Evolutionary conservation across 1,140 invertebrate genomes (phyloP).

Genomic region (Scaptomyza hsui): DNA sequence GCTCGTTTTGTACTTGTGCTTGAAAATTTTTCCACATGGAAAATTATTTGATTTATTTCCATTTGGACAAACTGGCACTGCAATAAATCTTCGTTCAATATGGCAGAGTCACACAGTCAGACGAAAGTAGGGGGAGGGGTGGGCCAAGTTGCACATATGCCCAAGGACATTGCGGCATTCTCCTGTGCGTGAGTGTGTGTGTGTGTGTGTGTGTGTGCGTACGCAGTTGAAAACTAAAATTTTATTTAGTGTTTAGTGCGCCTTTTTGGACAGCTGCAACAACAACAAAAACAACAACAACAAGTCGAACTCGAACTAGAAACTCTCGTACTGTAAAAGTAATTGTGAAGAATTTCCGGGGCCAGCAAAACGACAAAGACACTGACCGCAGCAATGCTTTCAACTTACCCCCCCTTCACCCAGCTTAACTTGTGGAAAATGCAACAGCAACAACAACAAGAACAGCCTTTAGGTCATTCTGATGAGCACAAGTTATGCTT

Average conservation of each 20-base stretch:
- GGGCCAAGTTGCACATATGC: constrained; percentile 46
- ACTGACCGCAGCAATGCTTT: constrained; percentile 69
- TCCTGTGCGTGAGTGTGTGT: constrained; percentile 34
- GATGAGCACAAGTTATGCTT: constrained; percentile 76
- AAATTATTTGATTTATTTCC: constrained; percentile 84
- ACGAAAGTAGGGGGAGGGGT: background rate
- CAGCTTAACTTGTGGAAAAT: constrained; percentile 49
- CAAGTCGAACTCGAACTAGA: background rate
- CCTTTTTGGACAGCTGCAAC: constrained; percentile 73
- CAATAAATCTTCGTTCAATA: constrained; percentile 83
- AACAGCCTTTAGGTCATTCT: constrained; percentile 30
- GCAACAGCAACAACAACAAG: constrained; percentile 14
- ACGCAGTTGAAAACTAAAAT: constrained; percentile 78
- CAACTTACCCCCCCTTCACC: constrained; percentile 42
- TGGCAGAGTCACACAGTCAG: constrained; percentile 65
- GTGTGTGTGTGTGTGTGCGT: constrained; percentile 29
- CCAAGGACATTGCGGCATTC: constrained; percentile 69
- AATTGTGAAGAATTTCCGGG: constrained; percentile 62
- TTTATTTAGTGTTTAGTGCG: constrained; percentile 82
- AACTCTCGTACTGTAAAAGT: constrained; percentile 52
- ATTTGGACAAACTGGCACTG: constrained; percentile 81
- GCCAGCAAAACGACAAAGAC: constrained; percentile 47
- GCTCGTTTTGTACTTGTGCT: constrained; percentile 45
- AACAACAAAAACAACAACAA: constrained; percentile 24
- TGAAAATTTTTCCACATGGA: constrained; percentile 81